Conservation (phyloP, 2,113 vertebrate genomes). For the Nothocercus nigrocapillus region DNA sequence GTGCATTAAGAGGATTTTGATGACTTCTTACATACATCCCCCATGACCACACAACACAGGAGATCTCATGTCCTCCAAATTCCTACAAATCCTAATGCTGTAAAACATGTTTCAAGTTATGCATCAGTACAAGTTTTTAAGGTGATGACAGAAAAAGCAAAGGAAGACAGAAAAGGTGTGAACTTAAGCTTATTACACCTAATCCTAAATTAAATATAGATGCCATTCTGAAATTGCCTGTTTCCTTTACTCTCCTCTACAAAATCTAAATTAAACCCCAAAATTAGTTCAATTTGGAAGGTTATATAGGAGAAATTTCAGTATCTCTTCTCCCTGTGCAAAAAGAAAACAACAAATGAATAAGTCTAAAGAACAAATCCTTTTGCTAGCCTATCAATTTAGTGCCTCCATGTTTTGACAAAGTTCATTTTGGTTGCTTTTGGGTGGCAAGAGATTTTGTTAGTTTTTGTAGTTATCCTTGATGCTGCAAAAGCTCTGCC, state of each 20-base stretch:
- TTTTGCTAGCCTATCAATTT: background rate
- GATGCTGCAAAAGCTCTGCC: background rate
- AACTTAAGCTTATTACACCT: background rate
- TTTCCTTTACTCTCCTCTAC: background rate
- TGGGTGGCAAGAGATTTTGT: background rate
- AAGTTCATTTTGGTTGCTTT: background rate
- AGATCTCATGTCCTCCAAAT: background rate
- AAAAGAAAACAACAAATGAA: background rate
- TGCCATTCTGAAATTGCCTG: background rate
- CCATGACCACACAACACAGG: background rate
- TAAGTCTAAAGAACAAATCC: background rate
- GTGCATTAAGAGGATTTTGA: background rate
- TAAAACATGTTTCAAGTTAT: background rate
- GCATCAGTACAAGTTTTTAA: background rate
- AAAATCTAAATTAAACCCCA: background rate
- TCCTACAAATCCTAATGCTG: background rate
- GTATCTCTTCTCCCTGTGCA: background rate
- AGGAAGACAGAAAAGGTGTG: background rate
- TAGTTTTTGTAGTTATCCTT: background rate
- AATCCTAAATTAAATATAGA: conserved; percentile 5
- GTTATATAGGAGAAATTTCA: background rate
- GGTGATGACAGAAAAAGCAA: background rate
- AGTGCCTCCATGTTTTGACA: fast-evolving
- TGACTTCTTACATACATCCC: background rate
- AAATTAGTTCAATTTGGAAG: background rate